phyloP scores from a whole-genome alignment of 2,888 invertebrate species.

The Bimastos eiseni region DNA sequence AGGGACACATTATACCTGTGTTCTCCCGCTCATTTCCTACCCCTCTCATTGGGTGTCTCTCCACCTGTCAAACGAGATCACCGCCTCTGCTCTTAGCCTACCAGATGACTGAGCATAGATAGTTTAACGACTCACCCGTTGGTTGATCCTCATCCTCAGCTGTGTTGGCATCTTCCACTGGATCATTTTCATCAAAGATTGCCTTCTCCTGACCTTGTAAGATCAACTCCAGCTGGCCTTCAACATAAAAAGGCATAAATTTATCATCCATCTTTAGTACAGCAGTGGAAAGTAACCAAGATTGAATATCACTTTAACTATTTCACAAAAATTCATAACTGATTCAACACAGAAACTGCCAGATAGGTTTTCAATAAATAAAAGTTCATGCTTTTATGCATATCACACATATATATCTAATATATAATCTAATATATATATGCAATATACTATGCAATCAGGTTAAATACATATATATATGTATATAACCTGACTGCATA shows the following conservation, averaged over 20 bases:
- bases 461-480: not conserved
- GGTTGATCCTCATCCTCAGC: slow-evolving; percentile 24
- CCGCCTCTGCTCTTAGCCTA: too few relatives aligned
- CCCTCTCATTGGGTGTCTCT: too few relatives aligned
- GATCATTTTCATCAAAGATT: slow-evolving; percentile 56
- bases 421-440: not conserved
- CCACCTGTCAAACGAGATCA: too few relatives aligned
- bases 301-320: not conserved
- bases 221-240: slow-evolving; percentile 61
- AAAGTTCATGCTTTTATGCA: not conserved
- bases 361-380: not conserved
- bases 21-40: too few relatives aligned
- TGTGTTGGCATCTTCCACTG: slow-evolving; percentile 54
- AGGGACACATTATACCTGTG: too few relatives aligned
- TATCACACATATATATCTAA: too few relatives aligned
- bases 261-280: not conserved
- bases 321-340: slow-evolving; percentile 2
- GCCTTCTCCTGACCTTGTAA: slow-evolving; percentile 53
- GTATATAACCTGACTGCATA: too few relatives aligned
- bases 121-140: not conserved
- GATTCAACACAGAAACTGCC: not conserved
- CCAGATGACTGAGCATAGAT: not conserved
- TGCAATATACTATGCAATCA: too few relatives aligned
- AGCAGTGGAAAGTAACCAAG: not conserved
- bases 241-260: not conserved